Evolutionary conservation across 2,113 vertebrate genomes (phyloP), one percentile per base, ranked within the genome.

Genomic region (Nerophis ophidion): DNA sequence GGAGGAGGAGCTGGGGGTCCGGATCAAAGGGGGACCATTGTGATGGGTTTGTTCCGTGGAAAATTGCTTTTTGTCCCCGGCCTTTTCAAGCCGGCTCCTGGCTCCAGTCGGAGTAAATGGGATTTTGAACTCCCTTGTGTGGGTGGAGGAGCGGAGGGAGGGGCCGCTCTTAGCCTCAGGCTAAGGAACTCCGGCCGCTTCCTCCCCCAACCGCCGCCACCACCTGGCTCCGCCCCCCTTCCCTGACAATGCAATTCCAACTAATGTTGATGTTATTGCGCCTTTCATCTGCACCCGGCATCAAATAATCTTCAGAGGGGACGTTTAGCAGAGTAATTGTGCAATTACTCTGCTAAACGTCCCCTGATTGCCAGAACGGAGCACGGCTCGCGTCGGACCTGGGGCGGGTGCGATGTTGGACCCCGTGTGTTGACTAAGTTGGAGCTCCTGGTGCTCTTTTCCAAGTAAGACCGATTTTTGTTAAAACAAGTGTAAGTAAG

Each of bases 11-110:
- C 26, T 4, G 92, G 85, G 88, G 83, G 81, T 74, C 60, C 77
- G 92, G 95, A 96, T 97, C 94, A 97, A 96, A 97, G 94, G 85
- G 66, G 72, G 84, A 80, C 92, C 85, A 94, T 97, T 97, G 93
- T 94, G 91, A 91, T 91, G 91, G 91, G 93, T 95, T 89, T 94
- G 95, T 93, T 93, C 93, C 93, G 89, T 95, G 94, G 94, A 96
- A 94, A 97, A 97, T 97, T 90, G 93, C 90, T 93, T 88, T 93
- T 96, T 96, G 94, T 97, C 91, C 86, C 76, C 78, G 83, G 91
- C 87, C 88, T 90, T 92, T 92, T 92, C 89, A 90, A 92, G 90
- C 87, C 88, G 85, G 86, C 81, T 91, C 88, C 89, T 86, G 90
- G 90, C 92, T 93, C 91, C 90, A 89, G 89, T 91, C 89, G 89